Percentiles rank a stretch among this genome's conserved stretches.
These are phyloP conservation scores for Drosophila percnosoma DNA, from an alignment of 2,888 invertebrate genomes.

Conservation along the genomic window DNA sequence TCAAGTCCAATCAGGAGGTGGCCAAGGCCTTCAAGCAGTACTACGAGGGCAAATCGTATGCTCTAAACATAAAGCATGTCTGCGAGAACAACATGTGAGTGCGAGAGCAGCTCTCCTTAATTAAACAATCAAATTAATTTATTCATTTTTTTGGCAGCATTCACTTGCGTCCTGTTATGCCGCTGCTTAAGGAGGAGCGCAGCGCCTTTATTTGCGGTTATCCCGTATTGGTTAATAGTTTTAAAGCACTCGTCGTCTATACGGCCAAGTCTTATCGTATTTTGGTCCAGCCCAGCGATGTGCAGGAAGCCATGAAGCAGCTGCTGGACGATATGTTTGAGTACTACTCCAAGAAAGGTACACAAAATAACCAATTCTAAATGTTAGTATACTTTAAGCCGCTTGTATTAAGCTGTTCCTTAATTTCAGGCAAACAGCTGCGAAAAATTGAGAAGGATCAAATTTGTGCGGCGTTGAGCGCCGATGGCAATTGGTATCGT, in stretches of 20 bases:
- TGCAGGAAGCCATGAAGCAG: conserved; percentile 85
- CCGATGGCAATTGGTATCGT: conserved; percentile 90
- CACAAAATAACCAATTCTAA: background rate
- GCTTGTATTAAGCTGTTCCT: background rate
- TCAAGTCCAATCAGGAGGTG: conserved; percentile 82
- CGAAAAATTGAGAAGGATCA: conserved; percentile 85
- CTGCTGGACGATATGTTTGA: conserved; percentile 87
- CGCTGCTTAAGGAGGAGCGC: conserved; percentile 81
- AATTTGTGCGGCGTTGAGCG: conserved; percentile 88
- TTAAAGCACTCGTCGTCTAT: conserved; percentile 87
- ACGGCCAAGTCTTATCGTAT: conserved; percentile 87
- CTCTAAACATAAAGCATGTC: conserved; percentile 82
- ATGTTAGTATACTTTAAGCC: background rate
- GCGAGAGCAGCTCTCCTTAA: background rate
- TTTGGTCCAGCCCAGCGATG: conserved; percentile 88
- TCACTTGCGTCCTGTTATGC: conserved; percentile 88
- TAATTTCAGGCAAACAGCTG: conserved; percentile 77
- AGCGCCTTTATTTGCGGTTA: conserved; percentile 87
- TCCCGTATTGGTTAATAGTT: conserved; percentile 87
- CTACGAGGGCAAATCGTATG: conserved; percentile 85
- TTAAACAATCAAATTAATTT: background rate
- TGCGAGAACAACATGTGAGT: conserved; percentile 84
- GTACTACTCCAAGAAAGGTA: conserved; percentile 85
- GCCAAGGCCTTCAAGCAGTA: conserved; percentile 85
- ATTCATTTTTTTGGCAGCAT: conserved; percentile 86